These are phyloP conservation scores for Sigmodon hispidus DNA, from an alignment of 2,113 vertebrate genomes.

Conservation along the genomic window DNA sequence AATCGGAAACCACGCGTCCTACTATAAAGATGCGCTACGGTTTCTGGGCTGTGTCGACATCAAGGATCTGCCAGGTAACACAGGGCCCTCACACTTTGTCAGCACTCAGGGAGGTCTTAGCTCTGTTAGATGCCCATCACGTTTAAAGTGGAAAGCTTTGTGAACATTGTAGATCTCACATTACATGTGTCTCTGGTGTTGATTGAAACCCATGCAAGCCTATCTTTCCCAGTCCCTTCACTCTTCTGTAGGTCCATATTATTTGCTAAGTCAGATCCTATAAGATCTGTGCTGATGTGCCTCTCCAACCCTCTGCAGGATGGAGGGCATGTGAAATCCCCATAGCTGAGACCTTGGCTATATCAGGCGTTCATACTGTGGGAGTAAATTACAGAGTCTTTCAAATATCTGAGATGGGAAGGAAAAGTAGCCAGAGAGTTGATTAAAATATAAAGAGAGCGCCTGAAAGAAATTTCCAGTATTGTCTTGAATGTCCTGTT, in stretches of 20 bases:
- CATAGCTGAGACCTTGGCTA: neutral
- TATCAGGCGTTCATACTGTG: too few relatives aligned
- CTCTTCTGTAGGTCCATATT: neutral
- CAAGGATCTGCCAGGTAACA: constrained; percentile 93
- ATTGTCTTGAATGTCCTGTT: neutral
- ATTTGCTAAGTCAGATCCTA: neutral
- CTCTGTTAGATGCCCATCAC: rapidly evolving
- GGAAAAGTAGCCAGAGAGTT: neutral
- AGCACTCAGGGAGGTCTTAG: neutral
- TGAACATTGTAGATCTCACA: neutral
- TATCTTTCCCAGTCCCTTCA: neutral
- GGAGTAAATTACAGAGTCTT: neutral
- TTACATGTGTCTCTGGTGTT: neutral
- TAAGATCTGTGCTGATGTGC: rapidly evolving
- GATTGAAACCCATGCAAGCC: neutral
- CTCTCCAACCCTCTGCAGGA: neutral
- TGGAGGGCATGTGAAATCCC: rapidly evolving
- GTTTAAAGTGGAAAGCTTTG: neutral
- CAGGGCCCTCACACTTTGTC: rapidly evolving
- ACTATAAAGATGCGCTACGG: constrained; percentile 96
- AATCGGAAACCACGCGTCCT: constrained; percentile 94
- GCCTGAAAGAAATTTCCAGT: neutral
- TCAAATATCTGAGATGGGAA: neutral
- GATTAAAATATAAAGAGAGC: neutral
- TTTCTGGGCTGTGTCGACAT: constrained; percentile 97